A percentile compares a stretch with the other conserved stretches of the same genome.
Evolutionary conservation across 2,113 vertebrate species (phyloP).

Genomic region (Seriola quinqueradiata): DNA sequence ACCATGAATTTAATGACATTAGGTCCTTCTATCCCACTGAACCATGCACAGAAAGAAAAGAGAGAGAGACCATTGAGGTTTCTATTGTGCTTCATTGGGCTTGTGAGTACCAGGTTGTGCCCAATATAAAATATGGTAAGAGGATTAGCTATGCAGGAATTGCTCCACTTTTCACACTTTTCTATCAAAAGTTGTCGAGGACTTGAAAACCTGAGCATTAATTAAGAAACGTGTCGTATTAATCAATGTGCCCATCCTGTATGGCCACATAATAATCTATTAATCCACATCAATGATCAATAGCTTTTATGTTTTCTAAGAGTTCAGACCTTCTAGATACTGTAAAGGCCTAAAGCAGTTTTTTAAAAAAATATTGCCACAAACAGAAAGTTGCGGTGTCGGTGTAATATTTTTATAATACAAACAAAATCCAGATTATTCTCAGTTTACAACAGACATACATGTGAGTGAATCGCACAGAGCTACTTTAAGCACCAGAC

Average conservation of each 20-base stretch:
- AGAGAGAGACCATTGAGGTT: constrained; percentile 36
- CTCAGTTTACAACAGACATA: not conserved
- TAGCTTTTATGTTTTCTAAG: not conserved
- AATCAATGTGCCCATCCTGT: not conserved
- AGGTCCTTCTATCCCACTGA: constrained; percentile 50
- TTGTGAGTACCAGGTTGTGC: constrained; percentile 71
- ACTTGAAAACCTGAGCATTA: constrained; percentile 2
- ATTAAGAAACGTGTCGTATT: not conserved
- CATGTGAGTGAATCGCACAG: not conserved
- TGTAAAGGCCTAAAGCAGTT: not conserved
- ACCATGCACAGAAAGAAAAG: constrained; percentile 43
- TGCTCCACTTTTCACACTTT: constrained; percentile 58
- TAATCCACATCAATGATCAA: not conserved
- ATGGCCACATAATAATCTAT: not conserved
- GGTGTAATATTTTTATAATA: no score
- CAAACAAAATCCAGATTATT: not conserved
- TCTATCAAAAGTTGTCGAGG: constrained; percentile 12
- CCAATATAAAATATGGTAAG: constrained; percentile 65
- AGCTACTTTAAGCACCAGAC: not conserved
- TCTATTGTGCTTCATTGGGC: constrained; percentile 46
- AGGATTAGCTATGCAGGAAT: constrained; percentile 60
- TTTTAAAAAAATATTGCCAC: not conserved
- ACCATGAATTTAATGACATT: constrained; percentile 63
- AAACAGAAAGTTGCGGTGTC: no score
- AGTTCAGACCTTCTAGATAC: not conserved